phyloP scores from a whole-genome alignment of 2,113 vertebrate genomes.

The Stegostoma tigrinum region DNA sequence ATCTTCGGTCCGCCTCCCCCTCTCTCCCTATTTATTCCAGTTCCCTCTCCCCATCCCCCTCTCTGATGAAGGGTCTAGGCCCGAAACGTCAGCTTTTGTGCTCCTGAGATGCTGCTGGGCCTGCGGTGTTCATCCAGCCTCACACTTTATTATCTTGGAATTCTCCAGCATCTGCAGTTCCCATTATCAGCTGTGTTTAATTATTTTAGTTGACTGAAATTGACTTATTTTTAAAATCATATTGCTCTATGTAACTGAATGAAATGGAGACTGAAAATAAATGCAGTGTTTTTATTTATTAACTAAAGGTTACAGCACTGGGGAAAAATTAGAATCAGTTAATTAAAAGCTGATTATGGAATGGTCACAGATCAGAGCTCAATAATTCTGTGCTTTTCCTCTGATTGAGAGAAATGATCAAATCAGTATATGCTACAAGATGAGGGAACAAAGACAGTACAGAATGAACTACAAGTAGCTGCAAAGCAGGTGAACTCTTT shows the following conservation, averaged over 20 bases:
- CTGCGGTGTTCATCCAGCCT: too few species aligned
- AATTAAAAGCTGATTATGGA: not conserved
- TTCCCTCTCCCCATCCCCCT: too few species aligned
- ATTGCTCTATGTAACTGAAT: not conserved
- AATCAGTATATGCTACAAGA: not conserved
- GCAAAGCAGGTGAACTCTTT: too few species aligned
- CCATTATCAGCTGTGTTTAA: not conserved
- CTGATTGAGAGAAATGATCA: not conserved
- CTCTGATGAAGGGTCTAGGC: too few species aligned
- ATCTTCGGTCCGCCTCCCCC: too few species aligned
- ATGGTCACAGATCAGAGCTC: not conserved
- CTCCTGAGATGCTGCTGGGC: too few species aligned
- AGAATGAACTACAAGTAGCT: constrained; percentile 55
- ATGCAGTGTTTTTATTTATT: not conserved
- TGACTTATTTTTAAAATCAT: not conserved
- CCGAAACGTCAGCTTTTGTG: too few species aligned
- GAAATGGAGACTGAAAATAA: not conserved
- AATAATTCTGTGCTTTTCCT: not conserved
- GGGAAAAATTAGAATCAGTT: not conserved
- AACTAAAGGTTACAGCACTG: not conserved
- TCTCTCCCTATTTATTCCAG: too few species aligned
- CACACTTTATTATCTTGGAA: too few species aligned
- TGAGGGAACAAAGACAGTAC: not conserved
- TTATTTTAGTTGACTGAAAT: not conserved
- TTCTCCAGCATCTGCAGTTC: too few species aligned